Base-by-base conservation (phyloP, 2,113 vertebrate genomes). In the Colinus virginianus region DNA sequence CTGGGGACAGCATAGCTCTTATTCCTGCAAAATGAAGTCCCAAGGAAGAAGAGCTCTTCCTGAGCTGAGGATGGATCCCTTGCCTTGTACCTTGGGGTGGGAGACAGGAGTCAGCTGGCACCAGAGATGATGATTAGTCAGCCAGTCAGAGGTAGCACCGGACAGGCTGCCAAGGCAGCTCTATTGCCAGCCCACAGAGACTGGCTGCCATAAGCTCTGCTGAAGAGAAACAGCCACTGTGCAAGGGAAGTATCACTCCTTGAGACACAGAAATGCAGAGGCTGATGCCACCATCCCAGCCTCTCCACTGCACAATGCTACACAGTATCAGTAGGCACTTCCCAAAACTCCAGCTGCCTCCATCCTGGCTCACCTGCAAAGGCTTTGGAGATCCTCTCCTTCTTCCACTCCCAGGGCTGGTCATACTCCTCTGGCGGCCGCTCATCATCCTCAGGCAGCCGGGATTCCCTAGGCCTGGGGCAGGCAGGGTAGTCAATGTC, bases 401-500 rank as follows among this genome's bases (percentile, higher is more conserved):
- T 99, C 95, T 99, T 99, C 99, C 99, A 99, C 90, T 99, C 99
- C 99, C 99, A 99, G 26, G 99, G 99, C 94, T 99, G 99, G 97
- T 99, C 99, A 2, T 99, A 99, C 61, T 99, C 99, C 95, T 99
- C 99, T 0, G 99, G 98, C 0, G 99, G 99, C 92, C 99, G 98
- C 94, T 99, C 99, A 0, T 99, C 99, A 1, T 99, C 99, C 96
- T 99, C 99, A 0, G 99, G 99, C 95, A 99, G 98, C 18, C 99
- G 97, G 86, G 99, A 99, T 88, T 99, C 99, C 53, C 98, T 95
- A 58, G 97, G 98, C 89, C 98, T 97, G 45, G 96, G 96, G 68
- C 96, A 94, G 12, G 96, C 83, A 1, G 92, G 87, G 19, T 87
- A 97, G 61, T 98, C 98, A 0, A 97, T 78, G 42, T 99, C 98